These are phyloP conservation scores for Pelusios castaneus DNA, from an alignment of 2,113 vertebrate species.

Conservation along the genomic window DNA sequence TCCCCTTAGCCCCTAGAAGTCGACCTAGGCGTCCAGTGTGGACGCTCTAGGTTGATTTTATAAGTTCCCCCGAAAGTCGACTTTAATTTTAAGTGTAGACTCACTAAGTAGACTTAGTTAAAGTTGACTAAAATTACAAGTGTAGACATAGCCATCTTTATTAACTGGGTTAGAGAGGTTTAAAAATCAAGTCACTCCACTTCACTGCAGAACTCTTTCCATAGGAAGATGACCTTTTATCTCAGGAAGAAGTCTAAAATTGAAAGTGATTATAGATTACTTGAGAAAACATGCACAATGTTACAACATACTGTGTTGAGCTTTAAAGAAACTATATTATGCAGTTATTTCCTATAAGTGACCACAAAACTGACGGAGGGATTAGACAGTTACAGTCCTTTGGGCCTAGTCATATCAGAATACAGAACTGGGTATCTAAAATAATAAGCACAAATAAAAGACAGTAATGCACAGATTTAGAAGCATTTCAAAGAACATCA, in stretches of 20 bases:
- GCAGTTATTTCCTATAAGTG: accelerated
- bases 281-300: not conserved
- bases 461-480: no score
- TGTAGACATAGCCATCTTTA: no score
- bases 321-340: not conserved
- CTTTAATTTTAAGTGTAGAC: no score
- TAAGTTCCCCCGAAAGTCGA: no score
- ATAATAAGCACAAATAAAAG: not conserved
- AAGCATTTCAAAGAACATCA: not conserved
- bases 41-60: no score
- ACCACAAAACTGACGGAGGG: not conserved
- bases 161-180: not conserved
- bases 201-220: not conserved
- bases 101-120: no score
- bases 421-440: not conserved
- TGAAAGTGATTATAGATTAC: not conserved
- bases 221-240: not conserved
- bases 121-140: no score
- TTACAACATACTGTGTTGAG: not conserved
- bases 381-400: not conserved
- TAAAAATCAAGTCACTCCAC: not conserved
- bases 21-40: no score
- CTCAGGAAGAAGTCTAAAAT: not conserved
- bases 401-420: not conserved
- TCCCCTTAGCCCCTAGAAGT: no score